A percentile compares a stretch with the other conserved stretches of the same genome.
These are phyloP conservation scores for Phrynosoma platyrhinos DNA, from an alignment of 2,113 vertebrate species.

Conservation along the genomic window DNA sequence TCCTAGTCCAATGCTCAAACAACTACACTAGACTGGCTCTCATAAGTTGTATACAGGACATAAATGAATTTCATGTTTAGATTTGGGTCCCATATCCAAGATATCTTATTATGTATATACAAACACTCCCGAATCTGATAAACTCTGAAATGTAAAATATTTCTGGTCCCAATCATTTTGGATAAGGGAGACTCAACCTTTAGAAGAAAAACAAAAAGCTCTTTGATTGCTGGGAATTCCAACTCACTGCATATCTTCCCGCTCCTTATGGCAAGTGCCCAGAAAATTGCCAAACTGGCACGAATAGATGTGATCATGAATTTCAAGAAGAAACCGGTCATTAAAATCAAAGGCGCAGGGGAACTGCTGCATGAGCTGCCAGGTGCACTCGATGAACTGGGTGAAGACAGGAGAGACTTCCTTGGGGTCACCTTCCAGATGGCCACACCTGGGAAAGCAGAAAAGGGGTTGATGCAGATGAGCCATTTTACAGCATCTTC, in stretches of 20 bases:
- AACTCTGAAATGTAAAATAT: too few species aligned
- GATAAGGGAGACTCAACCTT: too few species aligned
- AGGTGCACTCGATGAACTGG: conserved; percentile 85
- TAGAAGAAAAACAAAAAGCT: background rate
- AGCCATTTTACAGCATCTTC: background rate
- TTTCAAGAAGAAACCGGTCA: conserved; percentile 80
- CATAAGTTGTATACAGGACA: too few species aligned
- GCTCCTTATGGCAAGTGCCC: conserved; percentile 84
- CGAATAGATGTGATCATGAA: conserved; percentile 84
- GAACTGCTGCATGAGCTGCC: conserved; percentile 87
- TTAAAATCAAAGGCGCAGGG: conserved; percentile 84
- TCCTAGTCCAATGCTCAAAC: too few species aligned
- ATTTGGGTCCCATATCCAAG: too few species aligned
- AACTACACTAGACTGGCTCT: too few species aligned
- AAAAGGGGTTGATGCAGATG: background rate
- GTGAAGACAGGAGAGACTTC: conserved; percentile 88
- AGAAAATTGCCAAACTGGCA: conserved; percentile 89
- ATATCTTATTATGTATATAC: too few species aligned
- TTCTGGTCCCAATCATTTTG: too few species aligned
- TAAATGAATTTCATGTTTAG: too few species aligned
- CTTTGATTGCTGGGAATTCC: rapidly evolving
- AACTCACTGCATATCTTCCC: conserved; percentile 81
- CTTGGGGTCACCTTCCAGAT: conserved; percentile 81
- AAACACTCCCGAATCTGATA: too few species aligned
- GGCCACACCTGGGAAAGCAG: conserved; percentile 78